Conservation (phyloP, 1,140 invertebrate genomes). For the Zaprionus lachaisei region DNA sequence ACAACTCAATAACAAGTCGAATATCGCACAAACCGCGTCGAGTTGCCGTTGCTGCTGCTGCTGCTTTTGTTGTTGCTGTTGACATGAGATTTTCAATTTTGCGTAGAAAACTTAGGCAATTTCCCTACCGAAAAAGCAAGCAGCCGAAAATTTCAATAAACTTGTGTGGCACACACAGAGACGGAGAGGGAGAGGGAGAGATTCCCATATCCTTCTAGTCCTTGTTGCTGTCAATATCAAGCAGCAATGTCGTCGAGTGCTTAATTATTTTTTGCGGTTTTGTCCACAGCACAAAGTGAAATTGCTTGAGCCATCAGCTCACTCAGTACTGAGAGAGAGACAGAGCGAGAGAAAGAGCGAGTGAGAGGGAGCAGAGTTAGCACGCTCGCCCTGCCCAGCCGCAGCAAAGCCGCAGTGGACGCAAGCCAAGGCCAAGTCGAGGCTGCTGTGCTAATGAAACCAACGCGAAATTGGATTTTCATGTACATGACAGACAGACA, state of each 20-base stretch:
- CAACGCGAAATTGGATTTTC: slow-evolving; percentile 78
- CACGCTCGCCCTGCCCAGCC: not conserved
- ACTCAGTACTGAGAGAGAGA: slow-evolving; percentile 6
- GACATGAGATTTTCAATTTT: slow-evolving; percentile 63
- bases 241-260: slow-evolving; percentile 68
- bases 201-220: slow-evolving; percentile 13
- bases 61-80: slow-evolving; percentile 34
- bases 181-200: too few species aligned
- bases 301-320: slow-evolving; percentile 64
- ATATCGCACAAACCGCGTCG: slow-evolving; percentile 58
- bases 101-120: slow-evolving; percentile 55
- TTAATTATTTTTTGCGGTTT: slow-evolving; percentile 82
- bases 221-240: slow-evolving; percentile 71
- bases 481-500: slow-evolving; percentile 66
- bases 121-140: slow-evolving; percentile 32
- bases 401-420: slow-evolving; percentile 28
- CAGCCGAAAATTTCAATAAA: slow-evolving; percentile 70
- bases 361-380: not conserved
- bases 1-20: slow-evolving; percentile 74
- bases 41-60: slow-evolving; percentile 22
- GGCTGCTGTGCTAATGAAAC: slow-evolving; percentile 80
- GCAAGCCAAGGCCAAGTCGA: slow-evolving; percentile 33
- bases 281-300: slow-evolving; percentile 55
- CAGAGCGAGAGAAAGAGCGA: not conserved
- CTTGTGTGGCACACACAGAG: slow-evolving; percentile 15